A percentile compares a stretch with the other conserved stretches of the same genome.
phyloP scores from a whole-genome alignment of 1,140 invertebrate genomes.

The Potamilus streckersoni region DNA sequence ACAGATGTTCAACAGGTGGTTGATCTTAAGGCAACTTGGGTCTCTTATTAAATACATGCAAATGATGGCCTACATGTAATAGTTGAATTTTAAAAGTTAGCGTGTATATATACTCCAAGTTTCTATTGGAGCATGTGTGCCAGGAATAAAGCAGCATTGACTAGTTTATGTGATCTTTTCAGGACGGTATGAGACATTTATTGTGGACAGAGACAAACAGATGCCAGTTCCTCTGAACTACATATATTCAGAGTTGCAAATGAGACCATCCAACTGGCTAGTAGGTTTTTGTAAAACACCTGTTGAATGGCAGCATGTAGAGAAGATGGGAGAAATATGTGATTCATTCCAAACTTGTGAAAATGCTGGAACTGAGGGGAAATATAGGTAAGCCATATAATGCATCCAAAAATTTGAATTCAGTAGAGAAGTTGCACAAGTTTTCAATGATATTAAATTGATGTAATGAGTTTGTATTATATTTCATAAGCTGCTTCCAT shows the following conservation, averaged over 20 bases:
- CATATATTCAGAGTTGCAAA: slow-evolving; percentile 74
- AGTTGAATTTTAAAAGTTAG: too few relatives aligned
- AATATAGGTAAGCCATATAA: slow-evolving; percentile 41
- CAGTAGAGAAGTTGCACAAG: background rate
- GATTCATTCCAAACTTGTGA: slow-evolving; percentile 71
- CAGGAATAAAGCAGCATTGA: too few relatives aligned
- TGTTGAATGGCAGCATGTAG: slow-evolving; percentile 77
- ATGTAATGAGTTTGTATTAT: background rate
- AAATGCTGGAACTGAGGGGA: slow-evolving; percentile 47
- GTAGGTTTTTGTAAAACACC: slow-evolving; percentile 74
- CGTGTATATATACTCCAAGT: too few relatives aligned
- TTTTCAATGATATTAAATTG: background rate
- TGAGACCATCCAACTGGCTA: slow-evolving; percentile 72
- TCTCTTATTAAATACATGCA: too few relatives aligned
- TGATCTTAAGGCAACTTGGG: too few relatives aligned
- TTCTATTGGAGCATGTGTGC: too few relatives aligned
- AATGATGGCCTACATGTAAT: too few relatives aligned
- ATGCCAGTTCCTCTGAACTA: slow-evolving; percentile 76
- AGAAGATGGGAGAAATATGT: slow-evolving; percentile 72
- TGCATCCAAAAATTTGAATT: too few relatives aligned
- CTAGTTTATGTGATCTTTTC: background rate
- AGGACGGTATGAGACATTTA: slow-evolving; percentile 20
- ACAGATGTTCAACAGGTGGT: too few relatives aligned
- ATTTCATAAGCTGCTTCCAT: too few relatives aligned
- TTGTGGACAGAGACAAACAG: slow-evolving; percentile 17